A percentile compares a stretch with the other conserved stretches of the same genome.
These are phyloP conservation scores for Phycodurus eques DNA, from an alignment of 2,113 vertebrate genomes.

Conservation along the genomic window DNA sequence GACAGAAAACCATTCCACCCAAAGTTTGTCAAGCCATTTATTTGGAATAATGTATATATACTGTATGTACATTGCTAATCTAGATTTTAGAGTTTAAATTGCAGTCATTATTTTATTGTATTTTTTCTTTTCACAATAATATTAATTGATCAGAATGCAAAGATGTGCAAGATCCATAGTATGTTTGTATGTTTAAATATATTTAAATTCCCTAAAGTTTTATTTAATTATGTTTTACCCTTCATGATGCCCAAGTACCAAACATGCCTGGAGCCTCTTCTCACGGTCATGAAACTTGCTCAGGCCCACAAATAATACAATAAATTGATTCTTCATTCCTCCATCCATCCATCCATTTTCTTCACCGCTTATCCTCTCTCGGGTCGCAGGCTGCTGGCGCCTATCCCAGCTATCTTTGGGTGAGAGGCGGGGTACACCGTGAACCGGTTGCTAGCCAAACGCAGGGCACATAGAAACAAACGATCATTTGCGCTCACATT, in stretches of 20 bases:
- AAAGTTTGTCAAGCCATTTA: neutral
- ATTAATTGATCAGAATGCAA: neutral
- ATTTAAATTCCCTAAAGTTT: too few species aligned
- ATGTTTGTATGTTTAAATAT: neutral
- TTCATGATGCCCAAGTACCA: neutral
- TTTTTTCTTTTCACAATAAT: neutral
- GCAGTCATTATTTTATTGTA: slow-evolving; percentile 13
- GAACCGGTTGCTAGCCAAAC: too few species aligned
- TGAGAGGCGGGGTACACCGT: too few species aligned
- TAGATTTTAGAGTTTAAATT: neutral
- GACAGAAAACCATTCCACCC: neutral
- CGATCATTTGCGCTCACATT: too few species aligned
- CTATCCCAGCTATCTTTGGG: too few species aligned
- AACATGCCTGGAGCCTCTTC: neutral
- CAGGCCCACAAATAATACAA: neutral
- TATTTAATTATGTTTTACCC: too few species aligned
- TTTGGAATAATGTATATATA: neutral
- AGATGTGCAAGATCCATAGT: neutral
- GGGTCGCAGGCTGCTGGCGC: too few species aligned
- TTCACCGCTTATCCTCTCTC: too few species aligned
- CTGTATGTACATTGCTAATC: neutral
- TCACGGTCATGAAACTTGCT: neutral
- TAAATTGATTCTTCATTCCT: neutral
- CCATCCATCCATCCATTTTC: too few species aligned
- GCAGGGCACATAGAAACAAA: too few species aligned